Evolutionary conservation across 2,797 vertebrate species (phyloP).

Genomic region (Alosa sapidissima): DNA sequence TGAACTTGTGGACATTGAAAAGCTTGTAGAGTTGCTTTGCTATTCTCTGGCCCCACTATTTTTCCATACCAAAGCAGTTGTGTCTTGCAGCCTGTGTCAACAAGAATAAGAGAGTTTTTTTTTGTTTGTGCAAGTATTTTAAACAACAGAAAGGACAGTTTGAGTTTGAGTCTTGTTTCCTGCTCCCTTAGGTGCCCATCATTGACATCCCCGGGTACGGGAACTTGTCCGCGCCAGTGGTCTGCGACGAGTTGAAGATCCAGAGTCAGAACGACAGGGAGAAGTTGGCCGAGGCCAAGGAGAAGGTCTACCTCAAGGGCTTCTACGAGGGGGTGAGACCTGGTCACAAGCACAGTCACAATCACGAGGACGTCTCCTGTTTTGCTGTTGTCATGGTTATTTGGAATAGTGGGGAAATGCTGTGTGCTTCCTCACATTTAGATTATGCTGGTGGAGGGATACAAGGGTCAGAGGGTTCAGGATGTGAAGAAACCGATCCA

Average conservation of each 20-base stretch:
- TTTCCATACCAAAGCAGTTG: background rate
- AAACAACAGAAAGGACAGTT: background rate
- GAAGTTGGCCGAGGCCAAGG: constrained; percentile 93
- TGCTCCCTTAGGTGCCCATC: constrained; percentile 81
- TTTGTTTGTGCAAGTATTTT: background rate
- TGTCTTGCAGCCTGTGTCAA: background rate
- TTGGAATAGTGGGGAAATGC: background rate
- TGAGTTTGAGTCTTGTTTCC: background rate
- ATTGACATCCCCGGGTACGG: constrained; percentile 94
- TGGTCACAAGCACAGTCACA: background rate
- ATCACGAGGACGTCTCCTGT: background rate
- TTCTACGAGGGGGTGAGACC: constrained; percentile 96
- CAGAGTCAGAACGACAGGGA: constrained; percentile 97
- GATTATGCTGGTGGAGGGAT: constrained; percentile 94
- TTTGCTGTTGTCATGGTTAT: background rate
- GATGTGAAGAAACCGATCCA: constrained; percentile 95
- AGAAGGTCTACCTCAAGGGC: constrained; percentile 91
- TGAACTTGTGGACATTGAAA: background rate
- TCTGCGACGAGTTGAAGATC: constrained; percentile 95
- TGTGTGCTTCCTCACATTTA: constrained; percentile 51
- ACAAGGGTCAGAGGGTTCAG: constrained; percentile 91
- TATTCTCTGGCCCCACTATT: background rate
- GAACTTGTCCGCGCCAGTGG: constrained; percentile 82
- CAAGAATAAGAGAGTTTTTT: background rate
- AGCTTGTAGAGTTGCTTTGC: background rate